phyloP scores from a whole-genome alignment of 2,113 vertebrate species.

The Crotophaga sulcirostris region DNA sequence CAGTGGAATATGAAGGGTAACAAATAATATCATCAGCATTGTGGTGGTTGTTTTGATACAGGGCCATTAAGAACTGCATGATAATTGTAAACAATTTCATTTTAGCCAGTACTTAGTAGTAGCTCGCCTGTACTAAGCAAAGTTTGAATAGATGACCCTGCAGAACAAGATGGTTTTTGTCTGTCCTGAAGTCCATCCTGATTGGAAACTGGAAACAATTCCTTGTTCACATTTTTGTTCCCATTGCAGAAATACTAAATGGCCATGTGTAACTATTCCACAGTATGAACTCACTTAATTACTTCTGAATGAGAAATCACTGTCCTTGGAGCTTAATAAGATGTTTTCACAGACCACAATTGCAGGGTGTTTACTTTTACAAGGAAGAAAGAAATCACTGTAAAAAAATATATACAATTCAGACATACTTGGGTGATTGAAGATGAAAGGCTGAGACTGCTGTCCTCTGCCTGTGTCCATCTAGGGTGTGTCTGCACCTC shows the following conservation, averaged over 20 bases:
- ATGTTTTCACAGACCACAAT: conserved; percentile 27
- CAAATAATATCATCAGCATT: too few relatives aligned
- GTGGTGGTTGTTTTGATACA: neutral
- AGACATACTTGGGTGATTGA: neutral
- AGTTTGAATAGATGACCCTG: neutral
- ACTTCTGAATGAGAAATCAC: conserved; percentile 39
- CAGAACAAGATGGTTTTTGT: neutral
- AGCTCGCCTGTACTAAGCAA: neutral
- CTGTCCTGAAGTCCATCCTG: neutral
- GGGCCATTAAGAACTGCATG: neutral
- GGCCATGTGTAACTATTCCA: neutral
- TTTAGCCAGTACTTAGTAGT: neutral
- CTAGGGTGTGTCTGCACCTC: neutral
- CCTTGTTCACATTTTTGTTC: neutral
- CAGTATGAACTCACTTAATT: conserved; percentile 43
- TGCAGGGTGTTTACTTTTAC: neutral
- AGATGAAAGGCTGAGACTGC: neutral
- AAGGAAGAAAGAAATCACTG: neutral
- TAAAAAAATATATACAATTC: neutral
- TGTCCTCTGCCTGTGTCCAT: neutral
- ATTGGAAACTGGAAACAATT: neutral
- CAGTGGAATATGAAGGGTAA: neutral
- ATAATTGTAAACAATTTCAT: neutral
- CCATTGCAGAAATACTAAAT: neutral
- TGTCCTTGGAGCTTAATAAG: conserved; percentile 40